Evolutionary conservation across 2,888 invertebrate genomes (phyloP).

Genomic region (Sarcophaga carnaria): DNA sequence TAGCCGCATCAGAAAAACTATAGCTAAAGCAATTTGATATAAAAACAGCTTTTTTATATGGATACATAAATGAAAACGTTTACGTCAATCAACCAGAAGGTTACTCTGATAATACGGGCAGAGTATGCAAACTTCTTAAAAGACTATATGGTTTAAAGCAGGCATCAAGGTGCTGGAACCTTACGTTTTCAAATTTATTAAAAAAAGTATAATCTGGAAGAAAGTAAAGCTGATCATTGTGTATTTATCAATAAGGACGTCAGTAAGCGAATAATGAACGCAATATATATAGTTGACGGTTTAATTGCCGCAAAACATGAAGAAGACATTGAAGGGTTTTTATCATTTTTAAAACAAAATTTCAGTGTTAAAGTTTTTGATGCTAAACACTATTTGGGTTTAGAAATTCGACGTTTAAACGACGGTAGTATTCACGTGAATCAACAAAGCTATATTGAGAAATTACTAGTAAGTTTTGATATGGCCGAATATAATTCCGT

Average conservation of each 20-base stretch:
- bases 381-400: no score
- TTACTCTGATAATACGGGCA: slow-evolving; percentile 64
- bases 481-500: no score
- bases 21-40: slow-evolving; percentile 12
- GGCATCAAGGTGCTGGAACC: slow-evolving; percentile 71
- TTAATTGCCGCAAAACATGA: slow-evolving; percentile 57
- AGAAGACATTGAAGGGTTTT: no score
- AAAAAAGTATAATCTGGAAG: slow-evolving; percentile 66
- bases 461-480: no score
- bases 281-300: slow-evolving; percentile 71
- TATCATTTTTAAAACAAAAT: no score
- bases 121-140: slow-evolving; percentile 66
- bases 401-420: no score
- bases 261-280: slow-evolving; percentile 62
- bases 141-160: slow-evolving; percentile 72
- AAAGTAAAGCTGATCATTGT: slow-evolving; percentile 72
- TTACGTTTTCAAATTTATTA: slow-evolving; percentile 69
- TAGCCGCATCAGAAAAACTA: no score
- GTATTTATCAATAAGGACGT: slow-evolving; percentile 68
- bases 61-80: neutral
- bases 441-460: no score
- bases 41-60: slow-evolving; percentile 34
- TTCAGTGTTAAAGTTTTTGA: no score
- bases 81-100: slow-evolving; percentile 52
- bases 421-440: no score